These are phyloP conservation scores for Mermis nigrescens DNA, from an alignment of 2,888 invertebrate species.

Conservation along the genomic window DNA sequence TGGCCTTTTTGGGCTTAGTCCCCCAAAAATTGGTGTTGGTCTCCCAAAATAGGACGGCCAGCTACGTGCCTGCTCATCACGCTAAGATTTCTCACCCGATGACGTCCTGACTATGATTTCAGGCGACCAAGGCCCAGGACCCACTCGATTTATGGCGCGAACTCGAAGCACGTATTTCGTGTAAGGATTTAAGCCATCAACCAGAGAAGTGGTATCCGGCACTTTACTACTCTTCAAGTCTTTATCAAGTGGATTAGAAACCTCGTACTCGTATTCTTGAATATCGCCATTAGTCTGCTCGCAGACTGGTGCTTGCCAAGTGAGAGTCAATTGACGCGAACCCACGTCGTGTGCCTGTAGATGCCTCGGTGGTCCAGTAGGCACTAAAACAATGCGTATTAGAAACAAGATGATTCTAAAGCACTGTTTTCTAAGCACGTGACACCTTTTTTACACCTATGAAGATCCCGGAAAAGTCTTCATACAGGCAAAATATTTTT, in stretches of 20 bases:
- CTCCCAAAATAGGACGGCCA: too few relatives aligned
- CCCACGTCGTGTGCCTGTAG: slow-evolving; percentile 14
- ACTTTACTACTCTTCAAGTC: slow-evolving; percentile 16
- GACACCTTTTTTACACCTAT: too few relatives aligned
- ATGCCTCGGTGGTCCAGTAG: slow-evolving; percentile 25
- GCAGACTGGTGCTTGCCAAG: slow-evolving; percentile 31
- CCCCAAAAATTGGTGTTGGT: too few relatives aligned
- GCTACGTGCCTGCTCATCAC: too few relatives aligned
- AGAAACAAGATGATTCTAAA: not conserved
- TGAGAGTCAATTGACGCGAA: slow-evolving; percentile 16
- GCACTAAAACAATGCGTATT: slow-evolving; percentile 13
- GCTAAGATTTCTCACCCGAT: not conserved
- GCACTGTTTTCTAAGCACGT: too few relatives aligned
- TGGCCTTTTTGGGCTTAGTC: too few relatives aligned
- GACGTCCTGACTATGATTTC: slow-evolving; percentile 3
- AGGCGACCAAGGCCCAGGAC: slow-evolving; percentile 26
- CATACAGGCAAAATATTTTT: too few relatives aligned
- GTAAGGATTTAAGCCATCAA: slow-evolving; percentile 25
- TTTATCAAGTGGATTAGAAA: slow-evolving; percentile 15
- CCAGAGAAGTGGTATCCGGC: slow-evolving; percentile 18
- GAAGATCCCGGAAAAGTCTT: too few relatives aligned
- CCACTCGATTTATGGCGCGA: slow-evolving; percentile 28
- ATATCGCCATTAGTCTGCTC: slow-evolving; percentile 31
- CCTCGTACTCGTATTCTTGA: slow-evolving; percentile 30
- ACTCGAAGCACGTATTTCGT: slow-evolving; percentile 26